Percentiles rank a stretch among this genome's conserved stretches.
These are phyloP conservation scores for Atrina japonica DNA, from an alignment of 2,888 invertebrate species.

Conservation along the genomic window DNA sequence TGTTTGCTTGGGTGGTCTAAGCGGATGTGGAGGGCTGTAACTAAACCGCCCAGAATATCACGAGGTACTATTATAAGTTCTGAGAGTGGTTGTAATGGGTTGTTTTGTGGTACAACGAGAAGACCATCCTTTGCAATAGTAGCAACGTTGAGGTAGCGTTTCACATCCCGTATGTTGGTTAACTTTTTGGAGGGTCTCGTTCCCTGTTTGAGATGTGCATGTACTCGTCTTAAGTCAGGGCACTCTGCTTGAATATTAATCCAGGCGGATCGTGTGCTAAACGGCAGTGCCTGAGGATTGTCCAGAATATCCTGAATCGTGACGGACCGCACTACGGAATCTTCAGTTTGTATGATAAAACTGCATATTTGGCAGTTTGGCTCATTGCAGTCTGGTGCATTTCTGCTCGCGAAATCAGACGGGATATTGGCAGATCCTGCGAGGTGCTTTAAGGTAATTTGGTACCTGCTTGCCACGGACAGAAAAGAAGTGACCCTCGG, in stretches of 20 bases:
- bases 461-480: constrained; percentile 40
- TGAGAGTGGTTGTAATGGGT: constrained; percentile 14
- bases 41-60: constrained; percentile 48
- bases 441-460: constrained; percentile 28
- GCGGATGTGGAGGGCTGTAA: constrained; percentile 53
- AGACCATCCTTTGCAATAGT: constrained; percentile 55
- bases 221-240: constrained; percentile 52
- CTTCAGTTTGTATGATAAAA: constrained; percentile 42
- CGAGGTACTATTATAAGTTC: constrained; percentile 56
- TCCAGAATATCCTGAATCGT: background rate
- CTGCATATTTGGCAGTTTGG: constrained; percentile 50
- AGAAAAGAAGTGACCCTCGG: constrained; percentile 50
- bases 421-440: constrained; percentile 18
- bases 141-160: constrained; percentile 47
- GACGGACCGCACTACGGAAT: constrained; percentile 39
- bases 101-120: constrained; percentile 37
- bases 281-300: constrained; percentile 37
- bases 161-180: constrained; percentile 55
- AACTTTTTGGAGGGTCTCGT: constrained; percentile 59
- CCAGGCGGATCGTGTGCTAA: constrained; percentile 52
- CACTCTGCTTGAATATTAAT: constrained; percentile 49
- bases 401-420: constrained; percentile 39
- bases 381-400: constrained; percentile 41
- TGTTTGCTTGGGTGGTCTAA: constrained; percentile 54
- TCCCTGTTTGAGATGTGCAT: constrained; percentile 44